Evolutionary conservation across 2,888 invertebrate genomes (phyloP).

Genomic region (Oscheius sp.): DNA sequence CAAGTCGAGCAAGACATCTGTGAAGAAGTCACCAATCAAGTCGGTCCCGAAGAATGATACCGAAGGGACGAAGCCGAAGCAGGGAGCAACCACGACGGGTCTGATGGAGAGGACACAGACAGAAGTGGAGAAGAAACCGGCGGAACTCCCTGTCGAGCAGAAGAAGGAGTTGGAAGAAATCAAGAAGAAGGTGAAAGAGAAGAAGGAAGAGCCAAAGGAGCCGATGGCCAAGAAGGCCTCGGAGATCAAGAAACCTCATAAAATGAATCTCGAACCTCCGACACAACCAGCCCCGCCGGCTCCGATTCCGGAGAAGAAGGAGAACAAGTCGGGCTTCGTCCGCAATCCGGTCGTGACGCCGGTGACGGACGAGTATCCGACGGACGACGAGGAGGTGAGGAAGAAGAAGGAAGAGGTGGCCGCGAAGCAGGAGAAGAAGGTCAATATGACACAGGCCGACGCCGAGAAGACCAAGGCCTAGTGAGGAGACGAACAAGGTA

Average conservation of each 20-base stretch:
- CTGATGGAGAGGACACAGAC: no score
- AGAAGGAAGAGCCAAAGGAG: background rate
- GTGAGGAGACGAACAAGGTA: background rate
- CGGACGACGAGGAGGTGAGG: conserved; percentile 29
- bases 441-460: background rate
- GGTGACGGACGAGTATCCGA: conserved; percentile 30
- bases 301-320: background rate
- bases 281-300: background rate
- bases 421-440: background rate
- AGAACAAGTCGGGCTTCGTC: background rate
- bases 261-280: background rate
- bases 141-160: background rate
- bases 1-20: no score
- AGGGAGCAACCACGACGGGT: no score
- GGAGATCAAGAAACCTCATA: conserved; percentile 4
- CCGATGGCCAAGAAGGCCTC: background rate
- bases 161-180: background rate
- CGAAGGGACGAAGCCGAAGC: no score
- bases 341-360: conserved; percentile 28
- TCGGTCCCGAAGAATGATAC: no score
- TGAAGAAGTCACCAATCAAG: no score
- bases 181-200: background rate
- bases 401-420: conserved; percentile 24
- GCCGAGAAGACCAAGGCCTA: background rate
- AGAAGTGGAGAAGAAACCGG: background rate